Evolutionary conservation across 2,797 vertebrate genomes (phyloP).

Genomic region (Ptychadena robeensis): DNA sequence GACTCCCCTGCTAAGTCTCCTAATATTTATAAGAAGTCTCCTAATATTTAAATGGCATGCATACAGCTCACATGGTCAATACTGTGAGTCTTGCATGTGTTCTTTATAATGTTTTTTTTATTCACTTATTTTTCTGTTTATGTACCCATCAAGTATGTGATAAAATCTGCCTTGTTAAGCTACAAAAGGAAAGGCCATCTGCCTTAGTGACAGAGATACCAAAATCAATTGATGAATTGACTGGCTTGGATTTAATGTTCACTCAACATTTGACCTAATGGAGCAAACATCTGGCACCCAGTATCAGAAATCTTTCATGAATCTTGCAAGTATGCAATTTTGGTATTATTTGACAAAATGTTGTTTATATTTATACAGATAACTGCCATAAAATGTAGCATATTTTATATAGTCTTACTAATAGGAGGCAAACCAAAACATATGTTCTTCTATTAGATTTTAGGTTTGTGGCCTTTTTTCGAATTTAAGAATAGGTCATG

Average conservation of each 20-base stretch:
- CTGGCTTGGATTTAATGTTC: constrained; percentile 8
- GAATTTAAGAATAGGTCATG: too few species aligned
- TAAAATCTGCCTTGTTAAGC: not conserved
- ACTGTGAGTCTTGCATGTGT: too few species aligned
- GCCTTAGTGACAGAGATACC: constrained; percentile 18
- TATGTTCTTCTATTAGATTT: too few species aligned
- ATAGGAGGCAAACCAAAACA: too few species aligned
- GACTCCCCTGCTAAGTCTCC: too few species aligned
- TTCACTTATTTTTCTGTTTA: not conserved
- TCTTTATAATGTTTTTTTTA: too few species aligned
- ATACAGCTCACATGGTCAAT: too few species aligned
- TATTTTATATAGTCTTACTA: not conserved
- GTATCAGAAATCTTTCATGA: not conserved
- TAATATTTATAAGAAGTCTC: too few species aligned
- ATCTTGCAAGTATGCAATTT: not conserved
- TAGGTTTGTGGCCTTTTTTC: too few species aligned
- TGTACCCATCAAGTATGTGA: not conserved
- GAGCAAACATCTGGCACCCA: constrained; percentile 34
- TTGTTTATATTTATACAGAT: not conserved
- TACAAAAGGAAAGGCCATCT: constrained; percentile 24
- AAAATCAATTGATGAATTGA: constrained; percentile 43
- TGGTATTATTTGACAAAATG: not conserved
- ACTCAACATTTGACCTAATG: constrained; percentile 37
- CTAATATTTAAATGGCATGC: too few species aligned
- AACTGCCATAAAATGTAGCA: not conserved